Base-by-base conservation (phyloP, 2,888 invertebrate species). In the Leucozona laternaria region DNA sequence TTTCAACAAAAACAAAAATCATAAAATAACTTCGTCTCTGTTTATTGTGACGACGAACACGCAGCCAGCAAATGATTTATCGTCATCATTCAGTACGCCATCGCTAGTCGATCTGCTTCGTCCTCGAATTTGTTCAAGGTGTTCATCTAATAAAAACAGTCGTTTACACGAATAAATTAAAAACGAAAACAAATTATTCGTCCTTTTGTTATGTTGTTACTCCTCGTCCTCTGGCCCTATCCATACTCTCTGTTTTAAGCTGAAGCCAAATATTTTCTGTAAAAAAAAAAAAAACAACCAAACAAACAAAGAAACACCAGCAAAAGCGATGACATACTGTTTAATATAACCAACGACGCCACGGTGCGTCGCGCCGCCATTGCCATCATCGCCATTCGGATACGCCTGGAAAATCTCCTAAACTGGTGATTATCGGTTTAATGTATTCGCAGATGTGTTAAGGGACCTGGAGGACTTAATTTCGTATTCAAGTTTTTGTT, bases 371-470 rank as follows among this genome's bases (percentile, higher is more conserved):
- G 4, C 15, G n/a, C 1, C 28, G 55, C 8, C n/a, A 4, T n/a
- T 7, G 53, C 15, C 11, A 2, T 4, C 37, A 4, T 13, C 2
- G 40, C 13, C 28, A 11, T 45, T 64, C 45, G 28, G 31, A 2
- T 31, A 48, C 17, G 43, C 48, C 17, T 48, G 66, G 13, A 34
- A 66, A 48, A 50, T 31, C 50, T 58, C 57, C 76, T 79, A 84
- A 84, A 79, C 79, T 79, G 58, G 79, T 79, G 75, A 79, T 84
- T 79, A 79, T 84, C 71, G 43, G 76, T 62, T 84, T 79, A 64
- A 84, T 84, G 76, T 76, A 64, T 71, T 84, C 70, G 57, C 79
- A 76, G 66, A 64, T 79, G 70, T 76, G 45, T 76, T 62, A 62
- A 80, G 53, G 53, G 45, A 60, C 53, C 22, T n/a, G 45, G 22